Evolutionary conservation across 1,140 invertebrate genomes (phyloP), one percentile per base, ranked within the genome.

Genomic region (Notospermus geniculatus): DNA sequence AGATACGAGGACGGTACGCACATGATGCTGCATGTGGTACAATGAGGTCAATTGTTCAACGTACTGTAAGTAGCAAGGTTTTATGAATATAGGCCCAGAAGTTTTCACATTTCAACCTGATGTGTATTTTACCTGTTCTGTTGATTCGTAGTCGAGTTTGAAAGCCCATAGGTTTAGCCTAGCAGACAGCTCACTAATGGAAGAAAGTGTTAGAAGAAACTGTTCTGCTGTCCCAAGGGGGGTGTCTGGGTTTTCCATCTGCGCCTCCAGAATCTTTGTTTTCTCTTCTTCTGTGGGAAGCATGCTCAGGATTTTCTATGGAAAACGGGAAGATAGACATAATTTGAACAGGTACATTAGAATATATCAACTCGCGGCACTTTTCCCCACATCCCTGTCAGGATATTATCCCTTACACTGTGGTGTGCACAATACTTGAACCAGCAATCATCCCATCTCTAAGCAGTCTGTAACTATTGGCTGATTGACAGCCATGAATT

Each of bases 151-250:
- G 84, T 99, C 97, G 36, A 99, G 83, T 79, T 97, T 97, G 83
- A 99, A 99, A 57, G 96, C 89, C 97, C 97, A 99, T 58, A 99
- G 85, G 78, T 95, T 93, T 2, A 99, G 86, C 68, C 97, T 85
- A 28, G 97, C 95, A 27, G 92, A 88, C 45, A 99, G 85, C 83
- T 98, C 95, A 39, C 91, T 95, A 64, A 99, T 97, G 23, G 95
- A 96, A 15, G 93, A 90, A 62, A 99, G 83, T 52, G 93, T 97
- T 22, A 99, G 84, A 13, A 99, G 87, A 80, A 99, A 99, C 81
- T 99, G 94, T 82, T 99, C 97, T 7, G 97, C 97, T 70, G 90
- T 94, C 61, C 96, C 97, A 60, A 99, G 81, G 19, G 96, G 95
- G 65, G 97, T 83, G 75, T 98, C 96, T 1, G 96, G 95, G 69